phyloP scores from a whole-genome alignment of 2,113 vertebrate species.

The Dermatemys mawii region DNA sequence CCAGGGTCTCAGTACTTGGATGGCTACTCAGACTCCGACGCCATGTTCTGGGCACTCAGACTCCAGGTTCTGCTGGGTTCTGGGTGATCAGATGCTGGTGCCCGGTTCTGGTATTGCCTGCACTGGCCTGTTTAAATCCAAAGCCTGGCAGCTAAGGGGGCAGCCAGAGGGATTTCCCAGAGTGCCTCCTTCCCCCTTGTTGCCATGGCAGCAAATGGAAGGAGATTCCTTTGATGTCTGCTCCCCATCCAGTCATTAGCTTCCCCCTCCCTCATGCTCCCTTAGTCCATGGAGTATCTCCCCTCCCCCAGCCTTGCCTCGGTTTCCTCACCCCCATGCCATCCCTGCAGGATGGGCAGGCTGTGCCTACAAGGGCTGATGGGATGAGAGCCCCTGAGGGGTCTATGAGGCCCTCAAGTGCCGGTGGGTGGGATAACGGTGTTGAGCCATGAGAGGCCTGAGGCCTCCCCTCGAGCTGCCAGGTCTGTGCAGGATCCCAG shows the following conservation, averaged over 20 bases:
- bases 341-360: neutral
- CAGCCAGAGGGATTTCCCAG: neutral
- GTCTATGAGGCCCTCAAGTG: neutral
- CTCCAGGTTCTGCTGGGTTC: too few species aligned
- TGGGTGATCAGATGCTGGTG: neutral
- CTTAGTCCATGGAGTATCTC: neutral
- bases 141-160: neutral
- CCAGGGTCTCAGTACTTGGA: too few species aligned
- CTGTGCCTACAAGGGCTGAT: neutral
- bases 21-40: neutral
- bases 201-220: slow-evolving; percentile 8
- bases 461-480: neutral
- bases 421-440: neutral
- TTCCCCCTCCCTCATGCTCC: neutral
- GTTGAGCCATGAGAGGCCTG: neutral
- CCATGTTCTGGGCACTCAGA: too few species aligned
- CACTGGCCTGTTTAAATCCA: neutral
- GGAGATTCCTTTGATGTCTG: neutral
- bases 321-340: neutral
- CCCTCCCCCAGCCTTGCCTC: neutral
- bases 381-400: neutral
- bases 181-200: neutral
- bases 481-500: neutral
- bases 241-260: neutral
- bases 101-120: neutral